Evolutionary conservation across 2,888 invertebrate species (phyloP).

Genomic region (Drosophila prostipennis): DNA sequence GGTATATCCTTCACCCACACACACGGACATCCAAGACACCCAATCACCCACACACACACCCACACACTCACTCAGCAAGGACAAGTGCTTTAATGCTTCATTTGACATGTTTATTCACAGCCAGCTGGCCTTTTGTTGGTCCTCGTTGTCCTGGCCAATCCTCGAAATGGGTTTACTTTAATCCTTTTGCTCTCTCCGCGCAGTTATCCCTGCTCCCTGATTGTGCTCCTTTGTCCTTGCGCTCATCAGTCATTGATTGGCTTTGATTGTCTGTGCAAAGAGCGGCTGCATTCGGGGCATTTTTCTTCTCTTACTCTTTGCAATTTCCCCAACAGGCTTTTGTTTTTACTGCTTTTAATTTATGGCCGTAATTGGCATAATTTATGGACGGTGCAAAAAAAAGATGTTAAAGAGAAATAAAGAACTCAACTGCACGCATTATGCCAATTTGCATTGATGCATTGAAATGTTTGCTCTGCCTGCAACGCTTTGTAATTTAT

Average conservation of each 20-base stretch:
- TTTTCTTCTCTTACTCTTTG: background rate
- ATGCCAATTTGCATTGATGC: slow-evolving; percentile 57
- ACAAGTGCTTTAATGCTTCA: slow-evolving; percentile 82
- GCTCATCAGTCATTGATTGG: slow-evolving; percentile 71
- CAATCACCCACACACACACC: slow-evolving; percentile 23
- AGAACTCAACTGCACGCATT: slow-evolving; percentile 45
- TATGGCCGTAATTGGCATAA: slow-evolving; percentile 72
- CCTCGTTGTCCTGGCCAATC: slow-evolving; percentile 49
- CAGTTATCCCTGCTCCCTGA: slow-evolving; percentile 57
- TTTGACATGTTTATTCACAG: slow-evolving; percentile 80
- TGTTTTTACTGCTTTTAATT: slow-evolving; percentile 61
- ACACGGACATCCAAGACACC: slow-evolving; percentile 21
- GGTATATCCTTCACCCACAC: slow-evolving; percentile 31
- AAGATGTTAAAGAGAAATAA: background rate
- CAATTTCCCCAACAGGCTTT: slow-evolving; percentile 30
- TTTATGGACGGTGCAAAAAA: slow-evolving; percentile 58
- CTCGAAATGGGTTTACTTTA: slow-evolving; percentile 79
- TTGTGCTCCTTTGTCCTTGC: slow-evolving; percentile 64
- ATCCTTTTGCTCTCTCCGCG: slow-evolving; percentile 69
- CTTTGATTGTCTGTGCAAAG: slow-evolving; percentile 66
- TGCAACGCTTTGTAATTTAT: slow-evolving; percentile 38
- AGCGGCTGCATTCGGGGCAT: background rate
- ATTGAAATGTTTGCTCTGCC: slow-evolving; percentile 45
- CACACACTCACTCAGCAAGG: slow-evolving; percentile 56
- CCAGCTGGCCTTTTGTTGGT: slow-evolving; percentile 74